A percentile compares a stretch with the other conserved stretches of the same genome.
These are phyloP conservation scores for Clitarchus hookeri DNA, from an alignment of 2,888 invertebrate genomes.

Conservation along the genomic window DNA sequence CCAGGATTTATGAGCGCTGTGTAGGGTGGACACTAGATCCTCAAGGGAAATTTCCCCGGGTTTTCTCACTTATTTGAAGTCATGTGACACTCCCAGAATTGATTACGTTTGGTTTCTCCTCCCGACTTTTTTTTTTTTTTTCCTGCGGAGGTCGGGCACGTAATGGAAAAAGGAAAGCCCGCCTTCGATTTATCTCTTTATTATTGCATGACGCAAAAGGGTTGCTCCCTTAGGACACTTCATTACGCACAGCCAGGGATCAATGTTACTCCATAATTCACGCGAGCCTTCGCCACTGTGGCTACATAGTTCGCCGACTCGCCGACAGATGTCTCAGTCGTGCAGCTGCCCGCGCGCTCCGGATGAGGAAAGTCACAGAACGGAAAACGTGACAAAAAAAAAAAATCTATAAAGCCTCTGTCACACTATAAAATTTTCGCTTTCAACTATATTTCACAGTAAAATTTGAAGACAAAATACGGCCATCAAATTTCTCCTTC, in stretches of 20 bases:
- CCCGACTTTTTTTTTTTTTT: not conserved
- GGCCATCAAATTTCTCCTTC: no score
- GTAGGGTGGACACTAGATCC: slow-evolving; percentile 24
- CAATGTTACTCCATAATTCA: slow-evolving; percentile 33
- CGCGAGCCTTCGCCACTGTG: not conserved
- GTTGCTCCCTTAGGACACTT: slow-evolving; percentile 34
- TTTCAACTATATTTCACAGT: no score
- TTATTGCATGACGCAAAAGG: slow-evolving; percentile 38
- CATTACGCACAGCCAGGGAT: slow-evolving; percentile 29
- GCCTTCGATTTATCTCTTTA: slow-evolving; percentile 34
- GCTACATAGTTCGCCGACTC: not conserved
- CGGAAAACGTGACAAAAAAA: no score
- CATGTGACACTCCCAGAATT: slow-evolving; percentile 37
- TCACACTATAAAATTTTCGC: no score
- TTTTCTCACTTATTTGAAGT: slow-evolving; percentile 36
- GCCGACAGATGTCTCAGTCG: not conserved
- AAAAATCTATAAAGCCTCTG: no score
- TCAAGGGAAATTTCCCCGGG: slow-evolving; percentile 35
- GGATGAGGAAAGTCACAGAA: no score
- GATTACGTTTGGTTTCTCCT: slow-evolving; percentile 28
- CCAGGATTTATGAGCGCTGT: slow-evolving; percentile 19
- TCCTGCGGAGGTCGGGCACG: not conserved
- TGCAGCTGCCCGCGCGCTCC: not conserved
- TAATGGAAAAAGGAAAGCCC: slow-evolving; percentile 20
- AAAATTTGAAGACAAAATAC: no score